phyloP scores from a whole-genome alignment of 2,797 vertebrate species.

The Kryptopterus vitreolus region DNA sequence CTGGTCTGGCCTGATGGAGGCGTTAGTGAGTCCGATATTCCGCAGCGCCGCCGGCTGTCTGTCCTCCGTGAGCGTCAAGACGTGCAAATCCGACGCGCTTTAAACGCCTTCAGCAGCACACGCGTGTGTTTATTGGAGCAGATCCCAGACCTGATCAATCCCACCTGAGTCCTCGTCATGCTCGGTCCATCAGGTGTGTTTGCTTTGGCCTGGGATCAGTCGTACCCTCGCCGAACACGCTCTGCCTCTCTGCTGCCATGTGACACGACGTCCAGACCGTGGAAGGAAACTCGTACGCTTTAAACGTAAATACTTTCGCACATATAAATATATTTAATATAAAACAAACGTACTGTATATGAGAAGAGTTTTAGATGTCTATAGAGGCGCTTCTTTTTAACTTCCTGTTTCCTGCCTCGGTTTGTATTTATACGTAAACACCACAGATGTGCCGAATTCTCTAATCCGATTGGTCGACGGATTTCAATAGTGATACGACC shows the following conservation, averaged over 20 bases:
- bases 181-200: neutral
- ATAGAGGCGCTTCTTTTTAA: slow-evolving; percentile 26
- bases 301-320: neutral
- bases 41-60: slow-evolving; percentile 78
- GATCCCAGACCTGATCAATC: slow-evolving; percentile 24
- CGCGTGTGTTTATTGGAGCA: slow-evolving; percentile 4
- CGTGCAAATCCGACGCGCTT: slow-evolving; percentile 68
- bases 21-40: slow-evolving; percentile 77
- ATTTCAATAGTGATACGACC: neutral
- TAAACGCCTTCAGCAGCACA: neutral
- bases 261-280: neutral
- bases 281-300: neutral
- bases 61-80: slow-evolving; percentile 75
- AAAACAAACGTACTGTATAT: slow-evolving; percentile 29
- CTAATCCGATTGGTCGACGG: neutral
- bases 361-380: slow-evolving; percentile 24
- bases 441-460: neutral
- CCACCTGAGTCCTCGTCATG: slow-evolving; percentile 4
- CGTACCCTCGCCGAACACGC: neutral
- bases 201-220: slow-evolving; percentile 23
- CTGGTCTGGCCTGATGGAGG: slow-evolving; percentile 84
- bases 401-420: slow-evolving; percentile 48
- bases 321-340: slow-evolving; percentile 30
- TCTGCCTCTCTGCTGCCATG: neutral
- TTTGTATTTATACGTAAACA: slow-evolving; percentile 51